A percentile compares a stretch with the other conserved stretches of the same genome.
Conservation (phyloP, 2,797 vertebrate genomes). For the Ispidina picta region DNA sequence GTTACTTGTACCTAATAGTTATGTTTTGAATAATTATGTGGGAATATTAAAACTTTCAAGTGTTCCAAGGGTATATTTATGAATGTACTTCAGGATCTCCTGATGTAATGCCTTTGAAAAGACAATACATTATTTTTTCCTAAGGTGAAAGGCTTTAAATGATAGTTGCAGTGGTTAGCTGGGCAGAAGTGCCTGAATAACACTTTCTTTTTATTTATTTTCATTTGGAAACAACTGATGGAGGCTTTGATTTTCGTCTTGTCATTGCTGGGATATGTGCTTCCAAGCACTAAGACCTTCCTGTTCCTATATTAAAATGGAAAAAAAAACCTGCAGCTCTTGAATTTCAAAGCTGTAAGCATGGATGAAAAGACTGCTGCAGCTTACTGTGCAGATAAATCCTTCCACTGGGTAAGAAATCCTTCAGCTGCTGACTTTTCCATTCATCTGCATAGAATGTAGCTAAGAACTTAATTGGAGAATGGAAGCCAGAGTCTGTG, state of each 20-base stretch:
- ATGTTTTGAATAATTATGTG: constrained; percentile 17
- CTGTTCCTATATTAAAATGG: not conserved
- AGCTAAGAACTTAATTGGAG: not conserved
- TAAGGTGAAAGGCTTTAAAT: not conserved
- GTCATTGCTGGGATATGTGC: not conserved
- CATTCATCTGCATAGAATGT: not conserved
- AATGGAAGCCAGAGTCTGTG: not conserved
- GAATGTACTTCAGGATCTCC: constrained; percentile 5
- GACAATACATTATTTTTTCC: not conserved
- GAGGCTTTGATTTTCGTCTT: not conserved
- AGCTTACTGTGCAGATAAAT: not conserved
- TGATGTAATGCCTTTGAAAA: not conserved
- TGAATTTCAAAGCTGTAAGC: not conserved
- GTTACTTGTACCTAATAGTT: constrained; percentile 11
- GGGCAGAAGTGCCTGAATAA: not conserved
- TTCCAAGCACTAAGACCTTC: not conserved
- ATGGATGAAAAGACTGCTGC: not conserved
- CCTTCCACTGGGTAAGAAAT: not conserved
- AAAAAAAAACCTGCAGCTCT: not conserved
- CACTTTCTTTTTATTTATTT: not conserved
- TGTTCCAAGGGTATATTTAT: not conserved
- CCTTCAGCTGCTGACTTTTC: constrained; percentile 11
- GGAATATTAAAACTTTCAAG: constrained; percentile 34
- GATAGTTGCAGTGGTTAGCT: not conserved
- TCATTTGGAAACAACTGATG: not conserved